Base-by-base conservation (phyloP, 2,888 invertebrate species). In the Mythimna ferrago region DNA sequence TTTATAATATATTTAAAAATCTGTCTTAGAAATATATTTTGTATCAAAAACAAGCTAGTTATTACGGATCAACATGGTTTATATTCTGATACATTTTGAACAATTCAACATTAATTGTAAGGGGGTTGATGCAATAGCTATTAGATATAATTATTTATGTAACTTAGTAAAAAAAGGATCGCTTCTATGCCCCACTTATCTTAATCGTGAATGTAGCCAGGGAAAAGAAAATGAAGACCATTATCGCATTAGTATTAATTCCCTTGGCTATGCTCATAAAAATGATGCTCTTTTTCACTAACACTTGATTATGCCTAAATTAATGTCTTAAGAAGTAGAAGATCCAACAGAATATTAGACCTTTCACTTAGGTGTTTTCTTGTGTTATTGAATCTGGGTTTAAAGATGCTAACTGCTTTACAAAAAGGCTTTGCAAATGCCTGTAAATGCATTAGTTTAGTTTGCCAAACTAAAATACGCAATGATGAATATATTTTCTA, bases 151-250 rank as follows among this genome's bases (percentile, higher is more conserved):
- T 11, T 65, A 57, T 70, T 53, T 54, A 61, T 67, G 48, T 57
- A 70, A 70, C 7, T 67, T 67, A 62, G 41, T 48, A 26, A 56
- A 51, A 51, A 66, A 65, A 57, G 3, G 2, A 79, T 74, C 67
- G 79, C 66, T 73, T 64, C n/a, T 66, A 38, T 73, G 79, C 74
- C 80, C 83, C 83, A 73, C n/a, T 61, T 66, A 32, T 32, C n/a
- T 7, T 80, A 51, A 65, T 53, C n/a, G 41, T 64, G 60, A 32
- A 51, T 38, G 35, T 79, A 71, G 64, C 72, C 60, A 51, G 44
- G 19, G 26, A 16, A 60, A 60, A n/a, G 6, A 10, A 51, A 32
- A 61, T 26, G 41, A 51, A 54, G 19, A 80, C n/a, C 54, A 51
- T 63, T 57, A 53, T 44, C 56, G 7, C 61, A 56, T 48, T 44